Evolutionary conservation across 1,140 invertebrate genomes (phyloP).

Genomic region (Microvelia longipes): DNA sequence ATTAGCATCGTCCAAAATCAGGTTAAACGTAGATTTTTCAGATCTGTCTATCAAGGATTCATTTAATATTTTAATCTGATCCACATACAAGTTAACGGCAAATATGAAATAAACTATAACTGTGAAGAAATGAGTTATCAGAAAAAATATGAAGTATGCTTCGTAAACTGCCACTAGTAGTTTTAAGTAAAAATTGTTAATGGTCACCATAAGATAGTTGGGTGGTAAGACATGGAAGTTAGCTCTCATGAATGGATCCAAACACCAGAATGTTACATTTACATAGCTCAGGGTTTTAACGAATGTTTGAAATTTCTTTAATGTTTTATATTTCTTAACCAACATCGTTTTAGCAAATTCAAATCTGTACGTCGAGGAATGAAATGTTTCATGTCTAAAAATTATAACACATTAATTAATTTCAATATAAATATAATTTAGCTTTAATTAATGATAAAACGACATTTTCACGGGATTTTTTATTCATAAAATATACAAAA

Average conservation of each 20-base stretch:
- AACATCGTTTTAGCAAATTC: not conserved
- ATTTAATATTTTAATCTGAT: not conserved
- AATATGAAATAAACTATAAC: not conserved
- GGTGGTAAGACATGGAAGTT: not conserved
- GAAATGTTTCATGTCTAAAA: not conserved
- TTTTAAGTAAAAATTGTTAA: not conserved
- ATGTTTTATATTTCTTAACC: not conserved
- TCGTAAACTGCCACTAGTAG: not conserved
- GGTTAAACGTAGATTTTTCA: not conserved
- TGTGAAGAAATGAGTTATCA: not conserved
- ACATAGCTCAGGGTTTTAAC: not conserved
- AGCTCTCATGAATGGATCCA: not conserved
- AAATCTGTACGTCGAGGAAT: not conserved
- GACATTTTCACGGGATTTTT: no score
- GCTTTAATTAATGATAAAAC: no score
- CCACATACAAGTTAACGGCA: not conserved
- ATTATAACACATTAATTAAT: no score
- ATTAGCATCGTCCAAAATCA: not conserved
- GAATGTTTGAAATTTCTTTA: not conserved
- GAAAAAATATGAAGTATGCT: not conserved
- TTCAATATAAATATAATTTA: no score
- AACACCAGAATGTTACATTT: not conserved
- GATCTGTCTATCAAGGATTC: not conserved
- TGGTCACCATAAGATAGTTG: not conserved
- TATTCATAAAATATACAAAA: no score